Conservation (phyloP, 92 coral and sea anemone genomes). For the Parazoanthus swiftii region DNA sequence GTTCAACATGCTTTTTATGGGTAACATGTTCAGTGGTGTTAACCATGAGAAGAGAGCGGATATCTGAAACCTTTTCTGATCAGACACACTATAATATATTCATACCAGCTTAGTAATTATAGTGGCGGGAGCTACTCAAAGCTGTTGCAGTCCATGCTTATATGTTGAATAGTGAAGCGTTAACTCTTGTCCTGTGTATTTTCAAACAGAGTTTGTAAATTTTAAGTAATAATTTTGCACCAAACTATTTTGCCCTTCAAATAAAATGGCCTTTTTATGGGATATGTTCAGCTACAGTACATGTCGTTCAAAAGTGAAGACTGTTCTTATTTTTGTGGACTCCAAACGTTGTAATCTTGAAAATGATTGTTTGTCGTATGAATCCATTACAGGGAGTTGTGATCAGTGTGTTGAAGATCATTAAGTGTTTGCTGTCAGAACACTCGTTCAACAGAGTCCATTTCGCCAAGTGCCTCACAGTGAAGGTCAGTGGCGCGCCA, state of each 20-base stretch:
- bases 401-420: constrained; percentile 50
- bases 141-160: no score
- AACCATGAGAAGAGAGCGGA: constrained; percentile 42
- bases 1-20: constrained; percentile 22
- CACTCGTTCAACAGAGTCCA: constrained; percentile 83
- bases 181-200: no score
- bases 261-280: no score
- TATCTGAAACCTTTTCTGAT: constrained; percentile 42
- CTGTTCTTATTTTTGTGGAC: background rate
- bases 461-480: constrained; percentile 79
- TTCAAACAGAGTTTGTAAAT: no score
- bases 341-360: background rate
- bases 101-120: no score
- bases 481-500: constrained; percentile 53
- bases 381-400: constrained; percentile 53
- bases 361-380: background rate
- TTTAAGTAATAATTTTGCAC: no score
- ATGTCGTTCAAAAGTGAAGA: no score
- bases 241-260: no score
- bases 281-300: no score
- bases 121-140: no score
- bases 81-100: no score
- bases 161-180: no score
- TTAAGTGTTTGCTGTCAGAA: constrained; percentile 64
- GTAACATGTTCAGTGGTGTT: constrained; percentile 4